A percentile compares a stretch with the other conserved stretches of the same genome.
Evolutionary conservation across 2,797 vertebrate genomes (phyloP).

Genomic region (Psittacula derbiana): DNA sequence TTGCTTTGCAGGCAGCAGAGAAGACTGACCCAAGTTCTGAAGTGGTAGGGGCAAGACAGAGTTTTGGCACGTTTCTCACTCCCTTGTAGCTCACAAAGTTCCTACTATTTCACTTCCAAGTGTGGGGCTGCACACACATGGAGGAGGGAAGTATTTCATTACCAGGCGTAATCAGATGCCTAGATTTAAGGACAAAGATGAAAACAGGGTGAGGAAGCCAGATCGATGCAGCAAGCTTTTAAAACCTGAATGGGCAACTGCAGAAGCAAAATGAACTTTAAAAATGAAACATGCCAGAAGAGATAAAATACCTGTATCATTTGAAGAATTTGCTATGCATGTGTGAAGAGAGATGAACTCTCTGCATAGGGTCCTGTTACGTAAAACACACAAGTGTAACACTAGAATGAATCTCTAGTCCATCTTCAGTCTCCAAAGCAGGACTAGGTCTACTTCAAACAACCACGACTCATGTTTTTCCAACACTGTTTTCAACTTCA

Average conservation of each 20-base stretch:
- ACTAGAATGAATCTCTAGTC: not conserved
- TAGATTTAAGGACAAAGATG: not conserved
- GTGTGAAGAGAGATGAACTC: not conserved
- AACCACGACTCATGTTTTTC: not conserved
- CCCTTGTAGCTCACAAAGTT: not conserved
- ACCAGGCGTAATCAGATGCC: fast-evolving
- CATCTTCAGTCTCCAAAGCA: not conserved
- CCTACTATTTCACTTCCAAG: not conserved
- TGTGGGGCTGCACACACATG: fast-evolving
- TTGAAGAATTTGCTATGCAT: not conserved
- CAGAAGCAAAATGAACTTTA: not conserved
- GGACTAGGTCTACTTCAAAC: not conserved
- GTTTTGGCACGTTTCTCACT: not conserved
- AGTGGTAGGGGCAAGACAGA: fast-evolving
- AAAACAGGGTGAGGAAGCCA: not conserved
- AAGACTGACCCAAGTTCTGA: not conserved
- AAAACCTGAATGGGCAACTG: not conserved
- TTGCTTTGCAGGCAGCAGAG: not conserved
- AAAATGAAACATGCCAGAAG: not conserved
- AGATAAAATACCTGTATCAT: not conserved
- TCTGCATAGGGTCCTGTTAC: not conserved
- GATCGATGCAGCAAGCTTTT: not conserved
- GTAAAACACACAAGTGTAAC: fast-evolving
- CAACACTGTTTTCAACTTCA: not conserved
- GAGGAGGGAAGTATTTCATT: not conserved